These are phyloP conservation scores for Cettia cetti DNA, from an alignment of 2,113 vertebrate species.

Conservation along the genomic window DNA sequence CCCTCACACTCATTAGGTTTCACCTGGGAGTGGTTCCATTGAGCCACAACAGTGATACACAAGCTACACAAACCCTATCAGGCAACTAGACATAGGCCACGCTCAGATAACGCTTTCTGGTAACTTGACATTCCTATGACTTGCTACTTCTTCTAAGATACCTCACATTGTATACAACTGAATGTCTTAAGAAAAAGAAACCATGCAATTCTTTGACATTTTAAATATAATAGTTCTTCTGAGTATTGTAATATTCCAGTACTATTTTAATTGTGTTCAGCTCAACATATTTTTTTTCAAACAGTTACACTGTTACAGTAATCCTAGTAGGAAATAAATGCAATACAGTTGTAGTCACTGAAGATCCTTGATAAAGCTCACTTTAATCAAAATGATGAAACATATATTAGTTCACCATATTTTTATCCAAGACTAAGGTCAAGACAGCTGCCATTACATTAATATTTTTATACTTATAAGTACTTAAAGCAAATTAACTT, in stretches of 20 bases:
- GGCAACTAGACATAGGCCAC: background rate
- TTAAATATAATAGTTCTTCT: background rate
- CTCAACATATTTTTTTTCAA: background rate
- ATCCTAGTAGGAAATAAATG: background rate
- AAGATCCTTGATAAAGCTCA: background rate
- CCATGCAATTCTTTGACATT: background rate
- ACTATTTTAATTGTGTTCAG: background rate
- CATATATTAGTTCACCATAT: background rate
- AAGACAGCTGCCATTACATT: background rate
- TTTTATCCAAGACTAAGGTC: background rate
- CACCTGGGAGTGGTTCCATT: background rate
- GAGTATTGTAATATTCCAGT: background rate
- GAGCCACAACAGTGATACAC: background rate
- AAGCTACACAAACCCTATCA: background rate
- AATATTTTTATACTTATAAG: background rate
- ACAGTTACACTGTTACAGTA: background rate
- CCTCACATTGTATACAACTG: background rate
- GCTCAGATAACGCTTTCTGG: accelerated
- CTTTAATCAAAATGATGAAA: background rate
- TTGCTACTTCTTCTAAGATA: background rate
- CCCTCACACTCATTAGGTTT: background rate
- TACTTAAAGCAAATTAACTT: background rate
- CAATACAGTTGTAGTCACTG: background rate
- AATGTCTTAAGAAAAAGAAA: background rate
- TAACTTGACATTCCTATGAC: background rate